phyloP scores from a whole-genome alignment of 2,888 invertebrate species.

The Desoria tigrina region DNA sequence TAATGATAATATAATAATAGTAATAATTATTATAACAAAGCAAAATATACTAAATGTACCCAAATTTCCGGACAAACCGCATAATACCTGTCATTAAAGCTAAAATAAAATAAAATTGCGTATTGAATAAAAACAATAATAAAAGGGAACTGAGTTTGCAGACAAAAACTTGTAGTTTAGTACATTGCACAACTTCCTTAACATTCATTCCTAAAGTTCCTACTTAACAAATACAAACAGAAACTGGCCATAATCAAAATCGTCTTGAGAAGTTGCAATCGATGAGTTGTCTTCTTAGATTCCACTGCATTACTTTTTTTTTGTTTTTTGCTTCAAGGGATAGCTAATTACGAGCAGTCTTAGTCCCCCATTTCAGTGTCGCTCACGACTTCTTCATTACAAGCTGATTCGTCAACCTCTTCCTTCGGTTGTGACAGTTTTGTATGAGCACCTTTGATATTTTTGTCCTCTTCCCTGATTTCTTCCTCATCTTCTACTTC shows the following conservation, averaged over 20 bases:
- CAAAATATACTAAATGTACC: too few species aligned
- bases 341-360: conserved; percentile 10
- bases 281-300: conserved; percentile 12
- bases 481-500: conserved; percentile 55
- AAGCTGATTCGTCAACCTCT: not conserved
- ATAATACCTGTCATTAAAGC: too few species aligned
- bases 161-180: conserved; percentile 14
- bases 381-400: conserved; percentile 14
- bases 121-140: not conserved
- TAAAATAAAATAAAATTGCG: too few species aligned
- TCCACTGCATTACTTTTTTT: not conserved
- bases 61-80: too few species aligned
- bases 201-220: not conserved
- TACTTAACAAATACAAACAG: conserved; percentile 3
- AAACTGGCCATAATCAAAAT: conserved; percentile 13
- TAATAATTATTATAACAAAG: too few species aligned
- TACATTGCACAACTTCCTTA: conserved; percentile 17
- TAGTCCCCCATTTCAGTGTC: conserved; percentile 17
- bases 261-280: conserved; percentile 5
- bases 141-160: conserved; percentile 11
- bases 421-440: not conserved
- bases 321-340: not conserved
- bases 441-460: conserved; percentile 17
- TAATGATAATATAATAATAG: too few species aligned
- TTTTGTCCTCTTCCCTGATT: conserved; percentile 48